Evolutionary conservation across 2,797 vertebrate species (phyloP).

Genomic region (Acrocephalus scirpaceus): DNA sequence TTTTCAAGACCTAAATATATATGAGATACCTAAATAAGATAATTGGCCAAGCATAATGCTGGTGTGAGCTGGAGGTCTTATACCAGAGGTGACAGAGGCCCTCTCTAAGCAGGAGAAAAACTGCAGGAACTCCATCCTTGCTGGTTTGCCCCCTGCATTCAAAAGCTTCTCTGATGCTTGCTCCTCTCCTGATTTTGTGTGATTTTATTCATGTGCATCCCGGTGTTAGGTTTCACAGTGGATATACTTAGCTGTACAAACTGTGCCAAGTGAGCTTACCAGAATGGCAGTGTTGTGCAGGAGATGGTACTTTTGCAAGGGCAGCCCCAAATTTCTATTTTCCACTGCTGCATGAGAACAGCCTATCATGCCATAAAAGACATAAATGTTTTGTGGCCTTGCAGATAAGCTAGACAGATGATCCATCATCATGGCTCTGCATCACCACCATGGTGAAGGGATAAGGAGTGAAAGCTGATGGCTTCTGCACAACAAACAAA

Average conservation of each 20-base stretch:
- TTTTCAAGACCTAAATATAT: slow-evolving; percentile 51
- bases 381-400: slow-evolving; percentile 15
- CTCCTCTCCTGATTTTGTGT: slow-evolving; percentile 48
- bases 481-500: slow-evolving; percentile 66
- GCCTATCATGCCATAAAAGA: neutral
- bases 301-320: neutral
- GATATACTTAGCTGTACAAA: slow-evolving; percentile 50
- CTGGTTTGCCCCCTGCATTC: slow-evolving; percentile 64
- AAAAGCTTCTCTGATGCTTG: slow-evolving; percentile 43
- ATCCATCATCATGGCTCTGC: neutral
- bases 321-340: neutral
- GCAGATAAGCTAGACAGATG: slow-evolving; percentile 22
- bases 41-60: slow-evolving; percentile 27
- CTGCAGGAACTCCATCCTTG: slow-evolving; percentile 65
- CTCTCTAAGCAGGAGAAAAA: neutral
- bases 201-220: slow-evolving; percentile 64
- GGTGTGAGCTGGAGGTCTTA: neutral
- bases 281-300: neutral
- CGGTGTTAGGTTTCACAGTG: slow-evolving; percentile 41
- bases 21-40: slow-evolving; percentile 27
- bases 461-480: slow-evolving; percentile 24
- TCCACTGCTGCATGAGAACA: neutral
- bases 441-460: slow-evolving; percentile 7
- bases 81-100: neutral
- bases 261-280: slow-evolving; percentile 25